Conservation (phyloP, 2,797 vertebrate genomes). For the Zalophus californianus region DNA sequence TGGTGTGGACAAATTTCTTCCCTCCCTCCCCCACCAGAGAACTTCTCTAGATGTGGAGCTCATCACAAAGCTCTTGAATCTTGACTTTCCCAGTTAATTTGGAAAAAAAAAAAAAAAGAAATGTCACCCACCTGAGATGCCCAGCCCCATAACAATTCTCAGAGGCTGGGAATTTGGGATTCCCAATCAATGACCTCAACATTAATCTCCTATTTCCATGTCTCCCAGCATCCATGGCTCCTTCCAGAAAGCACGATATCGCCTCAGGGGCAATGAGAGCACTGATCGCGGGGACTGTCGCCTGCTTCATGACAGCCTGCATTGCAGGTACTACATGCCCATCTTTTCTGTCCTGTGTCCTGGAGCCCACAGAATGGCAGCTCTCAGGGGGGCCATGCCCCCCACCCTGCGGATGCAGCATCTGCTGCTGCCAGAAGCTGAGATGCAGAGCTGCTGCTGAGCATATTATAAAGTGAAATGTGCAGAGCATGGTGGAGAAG, state of each 20-base stretch:
- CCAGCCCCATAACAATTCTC: neutral
- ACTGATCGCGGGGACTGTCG: conserved; percentile 90
- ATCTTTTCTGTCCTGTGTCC: neutral
- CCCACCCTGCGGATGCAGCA: neutral
- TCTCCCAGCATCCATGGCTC: conserved; percentile 90
- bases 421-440: neutral
- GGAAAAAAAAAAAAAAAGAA: neutral
- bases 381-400: rapidly evolving
- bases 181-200: neutral
- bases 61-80: neutral
- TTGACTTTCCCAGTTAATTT: neutral
- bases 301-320: conserved; percentile 95
- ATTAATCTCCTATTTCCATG: neutral
- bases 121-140: neutral
- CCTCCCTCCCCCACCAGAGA: neutral
- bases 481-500: neutral
- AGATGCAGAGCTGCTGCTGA: neutral
- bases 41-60: neutral
- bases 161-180: neutral
- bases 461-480: neutral
- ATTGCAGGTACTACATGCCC: conserved; percentile 89
- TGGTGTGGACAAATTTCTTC: neutral
- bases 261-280: conserved; percentile 88
- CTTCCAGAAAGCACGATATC: conserved; percentile 91
- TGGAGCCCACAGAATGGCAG: neutral